Evolutionary conservation across 2,888 invertebrate species (phyloP), one percentile per base, ranked within the genome.

Genomic region (Stenolophus ochropezus): DNA sequence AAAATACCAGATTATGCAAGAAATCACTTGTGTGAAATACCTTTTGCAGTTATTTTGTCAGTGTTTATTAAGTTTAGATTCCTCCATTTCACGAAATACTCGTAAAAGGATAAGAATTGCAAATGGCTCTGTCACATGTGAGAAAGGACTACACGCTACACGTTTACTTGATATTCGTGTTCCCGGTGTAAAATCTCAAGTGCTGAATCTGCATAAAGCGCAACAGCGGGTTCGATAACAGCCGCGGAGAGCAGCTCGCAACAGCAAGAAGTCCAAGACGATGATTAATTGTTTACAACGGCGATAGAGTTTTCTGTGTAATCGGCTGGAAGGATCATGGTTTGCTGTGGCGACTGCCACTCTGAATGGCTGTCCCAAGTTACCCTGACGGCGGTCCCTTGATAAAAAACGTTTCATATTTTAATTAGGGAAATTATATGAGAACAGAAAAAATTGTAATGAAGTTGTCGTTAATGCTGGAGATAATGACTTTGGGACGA

Each of bases 281-380:
- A 71, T 71, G 71, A 71, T 71, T 71, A 71, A 71, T 71, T 71
- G 71, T 71, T 71, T 47, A 71, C 49, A 49, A 47, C 27, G 71
- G 20, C 20, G 71, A 71, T 20, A 42, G 5, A 69, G 69, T 69
- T 71, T 71, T 71, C 47, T 20, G 71, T 71, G 42, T 21, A 49
- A 49, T 71, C 47, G 71, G 14, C 47, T 42, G 71, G 71, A 49
- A 20, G 21, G 49, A 71, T 71, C 49, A 47, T 21, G 23, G 47
- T 27, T 18, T 18, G 47, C 18, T 49, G 71, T 18, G 47, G 47
- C 21, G 47, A 1, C 71, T 47, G 27, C n/a, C 27, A 27, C 5
- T 33, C 25, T 65, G 47, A 71, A 21, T 47, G 71, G 33, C 16
- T n/a, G 14, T 11, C 11, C 33, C n/a, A 33, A 5, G 65, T 33